A percentile compares a stretch with the other conserved stretches of the same genome.
Conservation (phyloP, 2,113 vertebrate species). For the Rynchops niger region DNA sequence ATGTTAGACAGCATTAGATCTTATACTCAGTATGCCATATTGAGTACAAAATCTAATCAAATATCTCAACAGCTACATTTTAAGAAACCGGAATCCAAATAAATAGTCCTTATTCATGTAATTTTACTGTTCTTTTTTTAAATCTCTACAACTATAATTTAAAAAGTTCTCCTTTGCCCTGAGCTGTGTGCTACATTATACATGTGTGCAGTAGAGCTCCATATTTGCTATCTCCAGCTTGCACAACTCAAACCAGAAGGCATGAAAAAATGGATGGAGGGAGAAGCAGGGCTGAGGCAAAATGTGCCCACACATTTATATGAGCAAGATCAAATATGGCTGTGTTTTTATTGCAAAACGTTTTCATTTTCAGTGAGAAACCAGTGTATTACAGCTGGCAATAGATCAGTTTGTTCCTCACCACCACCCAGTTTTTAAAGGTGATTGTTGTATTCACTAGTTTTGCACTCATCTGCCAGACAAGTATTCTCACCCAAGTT, state of each 20-base stretch:
- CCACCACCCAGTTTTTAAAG: neutral
- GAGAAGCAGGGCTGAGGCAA: neutral
- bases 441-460: neutral
- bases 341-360: neutral
- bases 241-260: neutral
- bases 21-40: neutral
- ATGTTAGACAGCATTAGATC: slow-evolving; percentile 17
- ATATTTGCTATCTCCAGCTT: neutral
- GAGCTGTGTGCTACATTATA: neutral
- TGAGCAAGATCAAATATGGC: neutral
- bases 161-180: neutral
- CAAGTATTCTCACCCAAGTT: neutral
- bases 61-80: neutral
- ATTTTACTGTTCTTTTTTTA: neutral
- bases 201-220: neutral
- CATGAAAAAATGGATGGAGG: neutral
- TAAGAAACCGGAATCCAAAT: neutral
- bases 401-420: neutral
- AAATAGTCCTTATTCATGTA: neutral
- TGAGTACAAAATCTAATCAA: slow-evolving; percentile 20
- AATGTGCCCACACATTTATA: neutral
- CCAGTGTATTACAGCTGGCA: neutral
- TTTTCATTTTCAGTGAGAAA: neutral
- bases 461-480: neutral
- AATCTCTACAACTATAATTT: neutral